Conservation (phyloP, 2,113 vertebrate genomes). For the Misgurnus anguillicaudatus region DNA sequence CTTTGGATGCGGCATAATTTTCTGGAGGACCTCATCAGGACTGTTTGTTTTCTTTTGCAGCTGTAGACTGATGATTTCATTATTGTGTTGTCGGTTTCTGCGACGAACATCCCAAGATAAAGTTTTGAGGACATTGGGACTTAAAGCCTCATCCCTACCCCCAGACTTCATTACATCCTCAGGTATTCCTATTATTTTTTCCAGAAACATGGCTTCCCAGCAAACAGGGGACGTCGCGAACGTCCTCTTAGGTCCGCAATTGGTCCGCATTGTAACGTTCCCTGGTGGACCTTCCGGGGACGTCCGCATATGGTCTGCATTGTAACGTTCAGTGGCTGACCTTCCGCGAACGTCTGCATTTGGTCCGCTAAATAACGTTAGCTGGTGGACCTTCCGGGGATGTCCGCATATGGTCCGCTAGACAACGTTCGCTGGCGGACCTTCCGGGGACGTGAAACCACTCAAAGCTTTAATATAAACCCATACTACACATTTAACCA, state of each 20-base stretch:
- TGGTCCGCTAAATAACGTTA: no score
- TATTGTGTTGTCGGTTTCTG: not conserved
- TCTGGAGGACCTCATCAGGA: not conserved
- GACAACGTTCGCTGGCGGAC: no score
- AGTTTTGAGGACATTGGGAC: not conserved
- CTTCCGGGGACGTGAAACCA: not conserved
- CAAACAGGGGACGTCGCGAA: not conserved
- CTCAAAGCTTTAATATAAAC: not conserved
- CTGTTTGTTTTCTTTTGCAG: not conserved
- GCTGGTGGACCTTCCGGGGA: no score
- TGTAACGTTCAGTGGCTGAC: no score
- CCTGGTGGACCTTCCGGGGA: no score
- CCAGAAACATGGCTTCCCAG: not conserved
- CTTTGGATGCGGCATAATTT: not conserved
- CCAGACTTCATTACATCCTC: not conserved
- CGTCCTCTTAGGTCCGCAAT: no score
- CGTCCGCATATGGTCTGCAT: no score
- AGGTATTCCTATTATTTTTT: not conserved
- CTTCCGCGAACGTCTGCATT: no score
- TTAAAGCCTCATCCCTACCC: not conserved
- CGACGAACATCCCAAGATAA: not conserved
- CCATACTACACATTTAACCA: no score
- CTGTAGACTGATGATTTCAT: slow-evolving; percentile 9
- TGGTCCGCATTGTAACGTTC: no score
- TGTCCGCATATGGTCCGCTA: no score